Evolutionary conservation across 2,113 vertebrate genomes (phyloP).

Genomic region (Leptosomus discolor): DNA sequence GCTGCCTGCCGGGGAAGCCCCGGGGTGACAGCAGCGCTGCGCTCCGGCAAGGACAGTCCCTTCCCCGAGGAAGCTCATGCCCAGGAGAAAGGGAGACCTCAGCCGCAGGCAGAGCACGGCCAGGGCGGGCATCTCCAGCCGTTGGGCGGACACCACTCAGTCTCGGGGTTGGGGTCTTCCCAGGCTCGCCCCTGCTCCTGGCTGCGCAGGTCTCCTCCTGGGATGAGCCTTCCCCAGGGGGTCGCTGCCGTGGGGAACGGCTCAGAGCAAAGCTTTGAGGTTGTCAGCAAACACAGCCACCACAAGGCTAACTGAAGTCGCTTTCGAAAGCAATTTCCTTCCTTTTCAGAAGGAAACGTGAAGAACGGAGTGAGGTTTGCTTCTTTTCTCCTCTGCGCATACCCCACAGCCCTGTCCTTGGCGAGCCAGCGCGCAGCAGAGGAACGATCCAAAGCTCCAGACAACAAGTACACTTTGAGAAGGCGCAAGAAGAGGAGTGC

Average conservation of each 20-base stretch:
- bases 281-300: background rate
- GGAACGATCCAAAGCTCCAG: background rate
- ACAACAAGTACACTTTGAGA: too few relatives aligned
- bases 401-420: background rate
- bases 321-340: background rate
- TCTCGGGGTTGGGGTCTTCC: background rate
- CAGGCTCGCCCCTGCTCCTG: background rate
- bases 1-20: too few relatives aligned
- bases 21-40: too few relatives aligned
- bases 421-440: too few relatives aligned
- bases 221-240: background rate
- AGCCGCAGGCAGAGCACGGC: background rate
- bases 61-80: too few relatives aligned
- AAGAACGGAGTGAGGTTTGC: background rate
- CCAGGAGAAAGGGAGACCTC: background rate
- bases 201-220: rapidly evolving
- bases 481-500: background rate
- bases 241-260: background rate
- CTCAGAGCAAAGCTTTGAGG: background rate
- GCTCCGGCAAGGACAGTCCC: rapidly evolving
- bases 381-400: background rate
- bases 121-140: background rate
- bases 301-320: rapidly evolving
- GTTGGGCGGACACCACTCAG: rapidly evolving
- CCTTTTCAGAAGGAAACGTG: background rate